A percentile compares a stretch with the other conserved stretches of the same genome.
Conservation (phyloP, 2,797 vertebrate genomes). For the Parauchenoglanis punctatus region DNA sequence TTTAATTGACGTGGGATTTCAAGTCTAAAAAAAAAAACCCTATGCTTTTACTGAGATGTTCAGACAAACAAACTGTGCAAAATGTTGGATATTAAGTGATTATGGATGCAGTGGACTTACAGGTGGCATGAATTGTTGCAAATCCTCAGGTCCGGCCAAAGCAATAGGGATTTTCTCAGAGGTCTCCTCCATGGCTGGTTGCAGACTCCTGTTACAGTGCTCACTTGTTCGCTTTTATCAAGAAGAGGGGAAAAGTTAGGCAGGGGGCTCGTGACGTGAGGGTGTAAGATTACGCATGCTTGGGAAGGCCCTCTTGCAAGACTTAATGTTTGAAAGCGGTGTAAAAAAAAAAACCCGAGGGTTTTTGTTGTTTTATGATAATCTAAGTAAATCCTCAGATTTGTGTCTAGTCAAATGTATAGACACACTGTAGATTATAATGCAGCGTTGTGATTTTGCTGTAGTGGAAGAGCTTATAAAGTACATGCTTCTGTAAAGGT, state of each 20-base stretch:
- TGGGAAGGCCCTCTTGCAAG: slow-evolving; percentile 13
- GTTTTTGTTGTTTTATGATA: not conserved
- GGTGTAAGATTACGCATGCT: slow-evolving; percentile 19
- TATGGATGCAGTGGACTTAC: slow-evolving; percentile 74
- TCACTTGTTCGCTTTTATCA: slow-evolving; percentile 38
- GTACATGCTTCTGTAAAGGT: not conserved
- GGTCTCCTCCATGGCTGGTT: slow-evolving; percentile 77
- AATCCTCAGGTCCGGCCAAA: slow-evolving; percentile 82
- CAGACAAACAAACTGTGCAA: not conserved
- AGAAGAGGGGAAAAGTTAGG: slow-evolving; percentile 8
- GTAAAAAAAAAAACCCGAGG: not conserved
- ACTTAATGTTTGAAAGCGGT: not conserved
- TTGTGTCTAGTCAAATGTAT: not conserved
- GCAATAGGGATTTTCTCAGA: slow-evolving; percentile 89
- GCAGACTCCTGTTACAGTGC: slow-evolving; percentile 38
- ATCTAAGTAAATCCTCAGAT: not conserved
- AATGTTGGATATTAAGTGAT: not conserved
- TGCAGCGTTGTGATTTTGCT: not conserved
- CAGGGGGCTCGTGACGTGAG: not conserved
- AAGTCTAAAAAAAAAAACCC: not conserved
- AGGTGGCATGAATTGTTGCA: slow-evolving; percentile 84
- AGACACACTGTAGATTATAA: not conserved
- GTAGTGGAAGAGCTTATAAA: not conserved
- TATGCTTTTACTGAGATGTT: no score
- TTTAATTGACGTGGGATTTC: no score